Conservation (phyloP, 1,140 invertebrate species). For the Drosophila carrolli region DNA sequence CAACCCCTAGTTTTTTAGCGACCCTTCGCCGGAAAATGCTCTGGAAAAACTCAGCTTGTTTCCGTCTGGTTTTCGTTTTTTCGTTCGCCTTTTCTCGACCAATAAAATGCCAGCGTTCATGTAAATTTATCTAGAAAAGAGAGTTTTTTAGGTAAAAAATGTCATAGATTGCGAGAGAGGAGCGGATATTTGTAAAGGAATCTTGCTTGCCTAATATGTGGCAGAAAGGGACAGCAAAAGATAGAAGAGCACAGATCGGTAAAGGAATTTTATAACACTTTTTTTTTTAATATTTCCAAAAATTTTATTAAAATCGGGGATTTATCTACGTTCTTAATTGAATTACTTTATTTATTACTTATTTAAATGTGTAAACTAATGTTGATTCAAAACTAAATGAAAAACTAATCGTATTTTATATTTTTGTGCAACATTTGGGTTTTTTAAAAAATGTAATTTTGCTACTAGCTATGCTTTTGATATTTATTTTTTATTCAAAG, state of each 20-base stretch:
- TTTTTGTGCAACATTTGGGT: too few relatives aligned
- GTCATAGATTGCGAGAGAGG: constrained; percentile 21
- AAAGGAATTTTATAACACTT: constrained; percentile 36
- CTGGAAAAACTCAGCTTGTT: constrained; percentile 57
- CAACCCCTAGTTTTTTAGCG: constrained; percentile 48
- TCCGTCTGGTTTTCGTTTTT: constrained; percentile 45
- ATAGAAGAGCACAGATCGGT: constrained; percentile 18
- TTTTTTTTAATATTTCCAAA: background rate
- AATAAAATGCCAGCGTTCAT: constrained; percentile 78
- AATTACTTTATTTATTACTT: too few relatives aligned
- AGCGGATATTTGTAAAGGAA: constrained; percentile 62
- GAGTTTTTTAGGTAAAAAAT: constrained; percentile 80
- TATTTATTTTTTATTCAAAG: too few relatives aligned
- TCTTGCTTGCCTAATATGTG: constrained; percentile 36
- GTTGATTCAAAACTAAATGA: too few relatives aligned
- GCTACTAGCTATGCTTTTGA: too few relatives aligned
- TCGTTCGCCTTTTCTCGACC: constrained; percentile 62
- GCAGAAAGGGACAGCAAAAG: constrained; percentile 10
- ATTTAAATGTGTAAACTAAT: too few relatives aligned
- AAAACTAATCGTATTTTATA: too few relatives aligned
- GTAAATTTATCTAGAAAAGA: constrained; percentile 74
- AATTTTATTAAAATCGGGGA: background rate
- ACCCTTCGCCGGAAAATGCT: constrained; percentile 53
- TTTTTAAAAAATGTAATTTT: too few relatives aligned
- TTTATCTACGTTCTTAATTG: too few relatives aligned